phyloP scores from a whole-genome alignment of 2,797 vertebrate genomes.

The Myotis planiceps region DNA sequence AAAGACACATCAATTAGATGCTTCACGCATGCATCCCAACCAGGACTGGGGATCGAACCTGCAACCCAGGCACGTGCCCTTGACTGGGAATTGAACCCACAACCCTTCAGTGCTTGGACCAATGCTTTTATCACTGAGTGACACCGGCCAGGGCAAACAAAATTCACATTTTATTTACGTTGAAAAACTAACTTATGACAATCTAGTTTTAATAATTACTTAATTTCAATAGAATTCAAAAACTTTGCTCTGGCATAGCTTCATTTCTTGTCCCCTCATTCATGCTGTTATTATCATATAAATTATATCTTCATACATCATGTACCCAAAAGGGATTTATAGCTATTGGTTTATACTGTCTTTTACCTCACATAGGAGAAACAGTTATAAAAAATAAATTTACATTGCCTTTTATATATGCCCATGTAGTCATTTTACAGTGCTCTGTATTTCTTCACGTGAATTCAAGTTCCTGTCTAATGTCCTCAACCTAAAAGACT shows the following conservation, averaged over 20 bases:
- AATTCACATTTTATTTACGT: not conserved
- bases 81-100: not conserved
- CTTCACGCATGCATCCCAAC: too few species aligned
- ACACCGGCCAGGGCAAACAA: not conserved
- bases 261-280: not conserved
- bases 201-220: not conserved
- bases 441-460: not conserved
- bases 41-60: too few species aligned
- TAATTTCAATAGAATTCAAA: not conserved
- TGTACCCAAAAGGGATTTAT: not conserved
- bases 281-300: not conserved
- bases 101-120: not conserved
- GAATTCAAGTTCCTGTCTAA: not conserved
- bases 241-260: not conserved
- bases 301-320: not conserved
- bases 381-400: not conserved
- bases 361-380: not conserved
- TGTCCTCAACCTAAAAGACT: not conserved
- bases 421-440: not conserved
- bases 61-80: too few species aligned
- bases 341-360: not conserved
- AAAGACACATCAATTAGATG: not conserved
- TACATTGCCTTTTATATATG: not conserved
- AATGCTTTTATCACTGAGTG: too few species aligned
- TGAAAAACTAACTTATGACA: not conserved